phyloP scores from a whole-genome alignment of 2,797 vertebrate species.

The Artibeus jamaicensis region DNA sequence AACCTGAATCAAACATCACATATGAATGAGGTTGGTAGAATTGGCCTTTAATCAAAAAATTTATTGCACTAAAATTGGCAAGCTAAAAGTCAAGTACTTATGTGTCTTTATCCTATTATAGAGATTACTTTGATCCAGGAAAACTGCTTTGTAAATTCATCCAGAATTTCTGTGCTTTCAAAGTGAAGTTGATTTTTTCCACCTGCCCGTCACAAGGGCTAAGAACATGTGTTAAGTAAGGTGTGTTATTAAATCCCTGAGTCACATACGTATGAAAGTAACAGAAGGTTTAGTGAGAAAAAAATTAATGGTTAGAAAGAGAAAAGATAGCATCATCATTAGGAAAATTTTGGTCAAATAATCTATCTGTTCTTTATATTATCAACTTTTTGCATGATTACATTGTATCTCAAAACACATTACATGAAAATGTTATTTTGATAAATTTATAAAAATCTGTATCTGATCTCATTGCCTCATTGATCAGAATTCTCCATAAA shows the following conservation, averaged over 20 bases:
- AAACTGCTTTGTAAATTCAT: slow-evolving; percentile 47
- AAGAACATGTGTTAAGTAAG: background rate
- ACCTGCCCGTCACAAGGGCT: background rate
- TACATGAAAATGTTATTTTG: background rate
- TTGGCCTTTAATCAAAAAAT: background rate
- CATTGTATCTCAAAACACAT: background rate
- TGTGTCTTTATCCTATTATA: slow-evolving; percentile 14
- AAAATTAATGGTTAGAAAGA: background rate
- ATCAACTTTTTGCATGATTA: background rate
- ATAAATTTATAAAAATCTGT: background rate
- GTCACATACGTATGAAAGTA: background rate
- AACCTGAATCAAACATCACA: slow-evolving; percentile 5
- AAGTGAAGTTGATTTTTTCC: background rate
- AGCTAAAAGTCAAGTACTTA: slow-evolving; percentile 35
- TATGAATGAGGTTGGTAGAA: background rate
- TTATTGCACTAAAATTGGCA: background rate
- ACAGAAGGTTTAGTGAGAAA: background rate
- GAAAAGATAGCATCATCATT: background rate
- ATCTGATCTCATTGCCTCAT: background rate
- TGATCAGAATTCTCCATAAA: slow-evolving; percentile 1
- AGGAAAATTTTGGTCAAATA: background rate
- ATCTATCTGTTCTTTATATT: background rate
- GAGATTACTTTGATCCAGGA: slow-evolving; percentile 20
- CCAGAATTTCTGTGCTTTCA: slow-evolving; percentile 7
- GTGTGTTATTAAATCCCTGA: background rate